These are phyloP conservation scores for Deilephila elpenor DNA, from an alignment of 2,888 invertebrate species.

Conservation along the genomic window DNA sequence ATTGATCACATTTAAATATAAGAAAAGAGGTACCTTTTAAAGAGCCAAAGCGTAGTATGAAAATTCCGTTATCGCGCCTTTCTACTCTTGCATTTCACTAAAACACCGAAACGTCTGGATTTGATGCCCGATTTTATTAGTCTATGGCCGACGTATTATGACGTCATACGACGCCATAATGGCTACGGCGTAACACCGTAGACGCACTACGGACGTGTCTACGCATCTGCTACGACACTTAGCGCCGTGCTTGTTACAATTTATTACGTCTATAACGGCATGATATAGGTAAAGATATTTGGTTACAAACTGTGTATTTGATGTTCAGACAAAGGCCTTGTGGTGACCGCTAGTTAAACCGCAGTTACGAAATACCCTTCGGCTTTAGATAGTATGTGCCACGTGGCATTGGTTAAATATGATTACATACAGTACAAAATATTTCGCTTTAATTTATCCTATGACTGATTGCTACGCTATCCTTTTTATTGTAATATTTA, in stretches of 20 bases:
- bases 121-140: neutral
- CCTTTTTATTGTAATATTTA: too few species aligned
- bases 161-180: conserved; percentile 26
- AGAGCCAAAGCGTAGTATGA: neutral
- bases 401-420: too few species aligned
- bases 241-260: conserved; percentile 4
- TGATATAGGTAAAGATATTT: conserved; percentile 16
- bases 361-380: neutral
- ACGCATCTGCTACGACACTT: conserved; percentile 26
- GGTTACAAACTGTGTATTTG: conserved; percentile 4
- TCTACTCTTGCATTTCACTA: neutral
- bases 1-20: too few species aligned
- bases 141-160: conserved; percentile 16
- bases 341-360: neutral
- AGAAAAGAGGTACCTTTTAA: too few species aligned
- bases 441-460: too few species aligned
- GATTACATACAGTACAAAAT: too few species aligned
- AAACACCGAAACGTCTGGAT: neutral
- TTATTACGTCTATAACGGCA: neutral
- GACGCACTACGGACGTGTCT: conserved; percentile 25
- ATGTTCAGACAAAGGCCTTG: neutral
- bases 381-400: too few species aligned
- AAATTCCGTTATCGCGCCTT: neutral
- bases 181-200: conserved; percentile 19
- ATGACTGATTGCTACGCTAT: too few species aligned